Conservation (phyloP, 2,113 vertebrate species). For the Chaenocephalus aceratus region DNA sequence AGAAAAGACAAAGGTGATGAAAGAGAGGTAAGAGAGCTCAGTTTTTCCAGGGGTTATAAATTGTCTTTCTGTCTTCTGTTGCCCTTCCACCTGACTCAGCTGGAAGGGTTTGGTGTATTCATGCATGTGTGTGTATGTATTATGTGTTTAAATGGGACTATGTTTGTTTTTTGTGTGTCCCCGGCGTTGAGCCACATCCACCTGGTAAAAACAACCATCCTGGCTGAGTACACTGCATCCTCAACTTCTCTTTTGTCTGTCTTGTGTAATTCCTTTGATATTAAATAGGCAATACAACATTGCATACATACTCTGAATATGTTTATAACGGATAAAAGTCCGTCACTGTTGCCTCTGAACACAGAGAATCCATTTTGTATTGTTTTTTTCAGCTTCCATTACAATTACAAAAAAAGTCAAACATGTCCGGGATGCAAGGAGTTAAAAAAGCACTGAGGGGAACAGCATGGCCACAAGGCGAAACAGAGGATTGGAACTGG, state of each 20-base stretch:
- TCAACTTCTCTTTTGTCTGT: conserved; percentile 9
- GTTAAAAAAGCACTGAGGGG: conserved; percentile 28
- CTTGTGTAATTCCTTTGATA: neutral
- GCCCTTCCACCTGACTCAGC: conserved; percentile 59
- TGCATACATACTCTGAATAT: neutral
- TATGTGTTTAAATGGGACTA: conserved; percentile 11
- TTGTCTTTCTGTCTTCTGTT: conserved; percentile 46
- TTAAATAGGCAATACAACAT: neutral
- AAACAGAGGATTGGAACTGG: conserved; percentile 47
- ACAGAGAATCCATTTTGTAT: neutral
- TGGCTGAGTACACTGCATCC: conserved; percentile 47
- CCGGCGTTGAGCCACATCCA: conserved; percentile 47
- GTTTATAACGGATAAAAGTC: neutral
- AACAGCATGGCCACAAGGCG: conserved; percentile 45
- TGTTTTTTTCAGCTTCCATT: conserved; percentile 3
- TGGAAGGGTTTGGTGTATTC: conserved; percentile 56
- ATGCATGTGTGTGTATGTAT: conserved; percentile 26
- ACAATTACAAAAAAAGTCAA: conserved; percentile 10
- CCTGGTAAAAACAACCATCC: conserved; percentile 56
- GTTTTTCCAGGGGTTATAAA: conserved; percentile 27
- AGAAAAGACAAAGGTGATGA: conserved; percentile 42
- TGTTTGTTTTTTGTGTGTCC: conserved; percentile 36
- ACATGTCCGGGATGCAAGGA: conserved; percentile 18
- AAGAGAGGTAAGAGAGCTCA: conserved; percentile 60
- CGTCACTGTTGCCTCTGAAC: neutral